Evolutionary conservation across 2,888 invertebrate species (phyloP), one percentile per base, ranked within the genome.

Genomic region (Xylota sylvarum): DNA sequence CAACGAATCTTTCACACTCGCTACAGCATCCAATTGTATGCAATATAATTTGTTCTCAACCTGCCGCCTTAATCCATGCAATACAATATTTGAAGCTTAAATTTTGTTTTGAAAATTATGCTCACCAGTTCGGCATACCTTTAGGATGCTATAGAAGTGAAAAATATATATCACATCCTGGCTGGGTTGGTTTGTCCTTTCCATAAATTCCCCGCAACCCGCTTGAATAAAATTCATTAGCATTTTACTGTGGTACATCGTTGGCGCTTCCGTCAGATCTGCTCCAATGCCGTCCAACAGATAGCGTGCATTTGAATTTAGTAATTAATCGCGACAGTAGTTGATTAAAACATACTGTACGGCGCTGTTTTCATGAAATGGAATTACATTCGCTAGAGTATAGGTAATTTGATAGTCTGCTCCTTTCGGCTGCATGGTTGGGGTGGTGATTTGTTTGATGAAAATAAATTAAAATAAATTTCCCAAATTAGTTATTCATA

Each of bases 391-490:
- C 4, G 35, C 5, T 43, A 1, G 14, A 5, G 43, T n/a, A 6
- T 14, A 14, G 14, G 43, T 43, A 43, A 14, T 27, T 35, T 27
- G 14, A 4, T 48, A 17, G 46, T 17, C 48, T 5, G 2, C 23
- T 19, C 4, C 48, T 19, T 19, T 48, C 19, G 9, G 5, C 27
- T 5, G 1, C 5, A 7, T 9, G 17, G 5, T n/a, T 27, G 30
- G 7, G 12, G 9, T 23, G 27, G 14, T 4, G 46, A 30, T 67
- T 76, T 77, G 67, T 67, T 67, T 67, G 40, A 67, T 77, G 19
- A 40, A 58, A 77, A 77, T 58, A 60, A 76, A 76, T 76, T 74
- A 65, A 77, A 77, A 58, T 77, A 58, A 56, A 76, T 76, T 76
- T 27, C 60, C 35, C 37, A 19, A 67, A 67, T 67, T 50, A 48